Conservation (phyloP, 2,888 invertebrate genomes). For the Adelognathus sp. region DNA sequence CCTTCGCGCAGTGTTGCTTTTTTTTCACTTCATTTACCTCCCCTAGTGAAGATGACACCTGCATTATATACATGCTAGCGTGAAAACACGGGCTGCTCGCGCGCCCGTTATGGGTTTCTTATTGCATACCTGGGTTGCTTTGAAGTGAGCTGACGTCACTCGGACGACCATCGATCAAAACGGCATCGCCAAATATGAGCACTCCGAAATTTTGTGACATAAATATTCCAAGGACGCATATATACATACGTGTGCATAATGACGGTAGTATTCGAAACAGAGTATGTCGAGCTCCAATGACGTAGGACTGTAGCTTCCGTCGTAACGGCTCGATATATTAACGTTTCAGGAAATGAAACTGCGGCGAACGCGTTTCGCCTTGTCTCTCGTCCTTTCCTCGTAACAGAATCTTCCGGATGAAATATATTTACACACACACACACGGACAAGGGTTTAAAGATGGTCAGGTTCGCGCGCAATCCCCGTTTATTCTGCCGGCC, state of each 20-base stretch:
- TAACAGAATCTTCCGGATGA: neutral
- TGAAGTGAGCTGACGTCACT: no score
- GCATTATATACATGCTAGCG: neutral
- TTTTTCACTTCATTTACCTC: neutral
- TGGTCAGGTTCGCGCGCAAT: conserved; percentile 4
- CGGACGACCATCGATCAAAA: no score
- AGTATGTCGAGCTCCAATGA: conserved; percentile 19
- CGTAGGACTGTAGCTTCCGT: conserved; percentile 36
- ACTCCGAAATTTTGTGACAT: no score
- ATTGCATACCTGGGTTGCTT: no score
- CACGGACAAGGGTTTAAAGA: conserved; percentile 23
- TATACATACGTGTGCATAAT: neutral
- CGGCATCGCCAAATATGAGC: no score
- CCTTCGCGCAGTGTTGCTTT: neutral
- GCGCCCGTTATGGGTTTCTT: no score
- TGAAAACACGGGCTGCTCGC: no score
- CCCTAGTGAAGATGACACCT: neutral
- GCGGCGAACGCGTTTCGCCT: conserved; percentile 16
- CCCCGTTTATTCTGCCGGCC: neutral
- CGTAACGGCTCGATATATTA: conserved; percentile 48
- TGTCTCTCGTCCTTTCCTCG: no score
- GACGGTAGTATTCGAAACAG: no score
- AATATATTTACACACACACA: neutral
- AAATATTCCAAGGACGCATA: no score
- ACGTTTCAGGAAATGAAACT: conserved; percentile 53